Percentiles rank a stretch among this genome's conserved stretches.
phyloP scores from a whole-genome alignment of 2,797 vertebrate genomes.

The Benthosema pterotum region DNA sequence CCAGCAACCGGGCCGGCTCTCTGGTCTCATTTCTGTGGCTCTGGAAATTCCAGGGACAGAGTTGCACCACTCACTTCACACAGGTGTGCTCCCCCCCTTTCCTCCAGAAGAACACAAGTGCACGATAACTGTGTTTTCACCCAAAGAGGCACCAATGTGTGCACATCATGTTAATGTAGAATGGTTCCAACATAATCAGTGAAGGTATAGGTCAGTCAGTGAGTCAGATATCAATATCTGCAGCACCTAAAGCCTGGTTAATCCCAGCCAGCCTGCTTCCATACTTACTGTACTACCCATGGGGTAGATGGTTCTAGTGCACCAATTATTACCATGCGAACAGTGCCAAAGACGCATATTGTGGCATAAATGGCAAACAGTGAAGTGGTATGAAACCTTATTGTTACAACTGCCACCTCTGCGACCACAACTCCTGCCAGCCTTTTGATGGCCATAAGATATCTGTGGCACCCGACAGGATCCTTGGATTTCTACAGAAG shows the following conservation, averaged over 20 bases:
- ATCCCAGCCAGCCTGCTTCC: too few species aligned
- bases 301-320: not conserved
- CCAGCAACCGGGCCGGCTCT: too few species aligned
- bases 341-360: not conserved
- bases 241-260: too few species aligned
- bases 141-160: slow-evolving; percentile 57
- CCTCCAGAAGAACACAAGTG: slow-evolving; percentile 39
- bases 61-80: too few species aligned
- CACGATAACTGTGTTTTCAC: slow-evolving; percentile 51
- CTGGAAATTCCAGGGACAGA: too few species aligned
- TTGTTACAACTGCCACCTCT: slow-evolving; percentile 6
- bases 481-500: too few species aligned
- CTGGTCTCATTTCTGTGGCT: too few species aligned
- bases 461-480: not conserved
- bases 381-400: slow-evolving; percentile 11
- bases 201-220: slow-evolving; percentile 37
- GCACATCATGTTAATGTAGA: slow-evolving; percentile 34
- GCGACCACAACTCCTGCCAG: not conserved
- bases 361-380: not conserved
- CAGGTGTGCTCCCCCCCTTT: too few species aligned
- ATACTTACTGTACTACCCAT: not conserved
- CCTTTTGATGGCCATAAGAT: slow-evolving; percentile 1
- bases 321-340: too few species aligned
- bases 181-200: slow-evolving; percentile 70
- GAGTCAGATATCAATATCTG: slow-evolving; percentile 17